Percentiles rank a stretch among this genome's conserved stretches.
These are phyloP conservation scores for Synanthedon myopaeformis DNA, from an alignment of 2,888 invertebrate genomes.

Conservation along the genomic window DNA sequence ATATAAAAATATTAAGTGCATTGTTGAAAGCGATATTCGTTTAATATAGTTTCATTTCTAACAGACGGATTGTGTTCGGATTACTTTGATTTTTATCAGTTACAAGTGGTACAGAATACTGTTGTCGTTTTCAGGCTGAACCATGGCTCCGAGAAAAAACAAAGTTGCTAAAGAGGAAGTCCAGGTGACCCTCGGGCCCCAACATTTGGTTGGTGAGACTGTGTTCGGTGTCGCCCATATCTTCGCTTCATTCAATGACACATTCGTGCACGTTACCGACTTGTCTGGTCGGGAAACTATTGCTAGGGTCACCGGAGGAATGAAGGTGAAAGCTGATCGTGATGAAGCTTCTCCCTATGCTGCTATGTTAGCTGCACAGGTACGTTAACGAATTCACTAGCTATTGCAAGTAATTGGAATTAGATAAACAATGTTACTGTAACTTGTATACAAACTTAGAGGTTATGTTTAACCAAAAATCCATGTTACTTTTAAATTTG, in stretches of 20 bases:
- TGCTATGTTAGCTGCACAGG: slow-evolving; percentile 99
- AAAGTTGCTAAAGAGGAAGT: slow-evolving; percentile 97
- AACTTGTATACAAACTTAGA: neutral
- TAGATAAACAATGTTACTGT: neutral
- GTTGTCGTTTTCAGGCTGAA: slow-evolving; percentile 58
- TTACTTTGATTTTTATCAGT: slow-evolving; percentile 51
- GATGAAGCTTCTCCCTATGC: slow-evolving; percentile 99
- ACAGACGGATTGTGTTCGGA: slow-evolving; percentile 24
- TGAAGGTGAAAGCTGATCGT: slow-evolving; percentile 99
- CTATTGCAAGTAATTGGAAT: no score
- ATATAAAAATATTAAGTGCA: slow-evolving; percentile 18
- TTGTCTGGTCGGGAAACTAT: slow-evolving; percentile 96
- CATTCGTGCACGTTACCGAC: slow-evolving; percentile 99
- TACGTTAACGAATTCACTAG: slow-evolving; percentile 33
- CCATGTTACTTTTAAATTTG: no score
- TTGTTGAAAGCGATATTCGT: slow-evolving; percentile 18
- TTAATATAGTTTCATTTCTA: slow-evolving; percentile 9
- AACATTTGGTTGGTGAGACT: slow-evolving; percentile 96
- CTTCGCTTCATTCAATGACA: slow-evolving; percentile 99
- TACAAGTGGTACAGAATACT: slow-evolving; percentile 52
- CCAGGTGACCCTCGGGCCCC: slow-evolving; percentile 94
- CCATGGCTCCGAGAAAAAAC: slow-evolving; percentile 97
- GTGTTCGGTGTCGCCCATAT: slow-evolving; percentile 99
- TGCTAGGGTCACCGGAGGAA: slow-evolving; percentile 95
- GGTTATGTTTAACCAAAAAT: neutral